Base-by-base conservation (phyloP, 1,140 invertebrate species). In the Chelonus insularis region DNA sequence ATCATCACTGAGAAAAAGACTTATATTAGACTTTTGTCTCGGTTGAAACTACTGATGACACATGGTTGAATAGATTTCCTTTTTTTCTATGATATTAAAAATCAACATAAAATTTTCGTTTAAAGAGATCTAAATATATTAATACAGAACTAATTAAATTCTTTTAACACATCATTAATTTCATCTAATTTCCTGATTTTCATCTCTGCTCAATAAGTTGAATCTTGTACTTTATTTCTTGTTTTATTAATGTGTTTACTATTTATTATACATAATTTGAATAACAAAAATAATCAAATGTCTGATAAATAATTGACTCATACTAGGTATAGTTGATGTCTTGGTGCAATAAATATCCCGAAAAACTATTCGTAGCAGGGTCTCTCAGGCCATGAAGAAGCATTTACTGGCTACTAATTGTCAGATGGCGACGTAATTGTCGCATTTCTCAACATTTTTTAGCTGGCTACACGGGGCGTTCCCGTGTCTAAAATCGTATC, bases 371-470 rank as follows among this genome's bases (percentile, higher is more conserved):
- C 59, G 66, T 66, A 64, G 65, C 62, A 7, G 47, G 51, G 59
- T 57, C 47, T 58, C 68, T n/a, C 34, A 51, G 25, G 52, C 43
- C 18, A 55, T 41, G 61, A 43, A 59, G 64, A 60, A 66, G 18
- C 73, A 66, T 76, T 77, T 72, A 76, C 73, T 68, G 67, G 64
- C 70, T 76, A 77, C 73, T 76, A 74, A 77, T 77, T 77, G 75
- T 77, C 73, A 77, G 71, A 76, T 74, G 68, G 67, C 69, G 73
- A 73, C 70, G 72, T 77, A 75, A 76, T 76, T 74, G 72, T 72
- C 74, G 63, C 61, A 65, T 71, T 72, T 73, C 68, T 71, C 72
- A 65, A 66, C 52, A 67, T 64, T 71, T 70, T 68, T 71, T 68
- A 62, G 60, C 34, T 43, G 25, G 18, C 48, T n/a, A 47, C 52